Evolutionary conservation across 1,140 invertebrate species (phyloP), one percentile per base, ranked within the genome.

Genomic region (Drosophila tani): DNA sequence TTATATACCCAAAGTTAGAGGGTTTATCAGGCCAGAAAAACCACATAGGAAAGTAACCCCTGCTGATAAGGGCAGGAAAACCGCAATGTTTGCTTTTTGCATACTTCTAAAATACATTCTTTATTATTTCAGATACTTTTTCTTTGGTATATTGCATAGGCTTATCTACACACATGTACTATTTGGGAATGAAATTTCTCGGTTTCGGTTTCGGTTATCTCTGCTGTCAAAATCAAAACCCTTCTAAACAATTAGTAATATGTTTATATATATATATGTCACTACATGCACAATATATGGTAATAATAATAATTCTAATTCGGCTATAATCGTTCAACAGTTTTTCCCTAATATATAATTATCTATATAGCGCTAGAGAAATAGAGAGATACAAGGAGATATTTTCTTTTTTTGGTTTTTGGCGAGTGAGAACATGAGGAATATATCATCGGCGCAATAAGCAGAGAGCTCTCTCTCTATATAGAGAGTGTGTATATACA

Each of bases 41-140:
- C 69, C 69, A 17, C 69, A 73, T 27, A 56, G 7, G 67, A 73
- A 73, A 40, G 51, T 40, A 40, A 4, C 50, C 50, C 12, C 17
- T 35, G 5, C 6, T 29, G 69, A 73, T 73, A 73, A 71, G 53
- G 32, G n/a, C 24, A 78, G 66, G 41, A 62, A 76, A 58, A 59
- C 57, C 68, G 60, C 74, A 82, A 29, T 46, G 21, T 51, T 59
- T 51, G 24, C 41, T 63, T 62, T 68, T 82, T 69, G 65, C 68
- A 88, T 81, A 75, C 73, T 87, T 87, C 84, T 91, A 88, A 91
- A 91, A 79, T 87, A 91, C 83, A 79, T 75, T 81, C 63, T 91
- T 87, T 79, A 88, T 84, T 62, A 53, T 75, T 70, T 71, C 46
- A 77, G 66, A 60, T 77, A 75, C 62, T 65, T 64, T 77, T 53